Evolutionary conservation across 2,797 vertebrate genomes (phyloP).

Genomic region (Diglossa cyanea): DNA sequence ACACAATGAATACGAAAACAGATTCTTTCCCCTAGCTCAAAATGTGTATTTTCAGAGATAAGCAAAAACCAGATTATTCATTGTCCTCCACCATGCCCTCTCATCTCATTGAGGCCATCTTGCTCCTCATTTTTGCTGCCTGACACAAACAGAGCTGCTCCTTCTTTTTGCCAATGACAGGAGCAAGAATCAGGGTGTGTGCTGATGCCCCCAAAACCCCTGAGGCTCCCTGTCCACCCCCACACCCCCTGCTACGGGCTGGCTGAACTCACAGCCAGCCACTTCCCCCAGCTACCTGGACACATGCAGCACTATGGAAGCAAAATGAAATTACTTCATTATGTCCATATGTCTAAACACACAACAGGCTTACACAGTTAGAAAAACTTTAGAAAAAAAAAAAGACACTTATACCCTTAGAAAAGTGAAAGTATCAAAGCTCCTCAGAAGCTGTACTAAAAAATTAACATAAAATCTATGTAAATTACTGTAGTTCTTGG

Average conservation of each 20-base stretch:
- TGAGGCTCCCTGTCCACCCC: background rate
- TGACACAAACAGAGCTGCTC: background rate
- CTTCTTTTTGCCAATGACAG: background rate
- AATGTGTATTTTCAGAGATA: background rate
- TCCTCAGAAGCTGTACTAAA: background rate
- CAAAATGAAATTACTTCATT: background rate
- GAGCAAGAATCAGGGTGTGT: background rate
- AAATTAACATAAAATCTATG: background rate
- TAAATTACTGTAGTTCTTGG: background rate
- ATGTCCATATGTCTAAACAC: background rate
- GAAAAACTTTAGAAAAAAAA: background rate
- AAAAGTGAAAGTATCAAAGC: background rate
- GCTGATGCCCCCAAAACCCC: background rate
- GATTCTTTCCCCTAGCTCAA: background rate
- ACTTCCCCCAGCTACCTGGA: background rate
- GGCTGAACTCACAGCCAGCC: background rate
- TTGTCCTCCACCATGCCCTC: background rate
- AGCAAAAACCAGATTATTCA: background rate
- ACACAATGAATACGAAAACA: background rate
- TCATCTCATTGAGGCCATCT: background rate
- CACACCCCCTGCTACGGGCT: rapidly evolving
- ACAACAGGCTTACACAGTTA: background rate
- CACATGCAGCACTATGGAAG: background rate
- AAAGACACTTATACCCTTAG: background rate
- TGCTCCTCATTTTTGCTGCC: background rate